These are phyloP conservation scores for Dolichotis patagonum DNA, from an alignment of 2,113 vertebrate genomes.

Conservation along the genomic window DNA sequence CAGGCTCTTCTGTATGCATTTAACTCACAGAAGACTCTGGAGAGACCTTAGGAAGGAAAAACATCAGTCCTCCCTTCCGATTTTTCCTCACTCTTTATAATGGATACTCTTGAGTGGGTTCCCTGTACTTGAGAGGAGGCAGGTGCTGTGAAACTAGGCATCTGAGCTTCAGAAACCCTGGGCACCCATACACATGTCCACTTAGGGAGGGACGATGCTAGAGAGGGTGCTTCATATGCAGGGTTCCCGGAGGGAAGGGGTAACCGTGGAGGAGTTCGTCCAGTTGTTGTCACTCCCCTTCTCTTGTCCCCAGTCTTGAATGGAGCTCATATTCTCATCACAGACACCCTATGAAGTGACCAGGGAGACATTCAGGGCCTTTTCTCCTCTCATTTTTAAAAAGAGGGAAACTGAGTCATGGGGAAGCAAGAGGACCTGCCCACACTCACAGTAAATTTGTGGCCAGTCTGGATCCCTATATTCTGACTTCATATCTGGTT, in stretches of 20 bases:
- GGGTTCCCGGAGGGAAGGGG: neutral
- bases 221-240: neutral
- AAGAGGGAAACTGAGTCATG: neutral
- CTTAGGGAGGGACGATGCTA: neutral
- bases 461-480: neutral
- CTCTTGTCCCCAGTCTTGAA: neutral
- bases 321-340: neutral
- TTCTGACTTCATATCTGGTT: neutral
- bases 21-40: neutral
- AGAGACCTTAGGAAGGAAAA: neutral
- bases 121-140: neutral
- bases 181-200: neutral
- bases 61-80: neutral
- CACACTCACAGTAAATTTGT: neutral
- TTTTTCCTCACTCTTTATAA: neutral
- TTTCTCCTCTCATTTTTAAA: neutral
- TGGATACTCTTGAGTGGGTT: neutral
- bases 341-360: neutral
- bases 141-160: neutral
- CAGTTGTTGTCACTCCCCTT: neutral
- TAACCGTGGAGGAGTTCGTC: neutral
- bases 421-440: too few relatives aligned
- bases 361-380: neutral
- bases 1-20: accelerated
- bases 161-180: neutral